These are phyloP conservation scores for Enteromius thamalakanensis DNA, from an alignment of 2,797 vertebrate genomes.

Conservation along the genomic window DNA sequence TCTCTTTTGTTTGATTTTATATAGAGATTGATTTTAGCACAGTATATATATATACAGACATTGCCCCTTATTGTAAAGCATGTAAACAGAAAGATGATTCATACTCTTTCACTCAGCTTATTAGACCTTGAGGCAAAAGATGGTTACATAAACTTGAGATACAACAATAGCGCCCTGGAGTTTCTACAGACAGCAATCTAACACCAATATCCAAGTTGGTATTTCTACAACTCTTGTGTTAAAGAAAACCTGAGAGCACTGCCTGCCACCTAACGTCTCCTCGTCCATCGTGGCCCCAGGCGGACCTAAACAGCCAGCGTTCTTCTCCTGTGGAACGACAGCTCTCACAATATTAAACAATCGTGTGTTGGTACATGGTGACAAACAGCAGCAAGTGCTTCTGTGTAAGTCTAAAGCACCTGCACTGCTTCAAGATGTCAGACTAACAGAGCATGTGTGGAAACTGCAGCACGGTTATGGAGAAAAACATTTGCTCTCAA, in stretches of 20 bases:
- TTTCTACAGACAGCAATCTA: conserved; percentile 34
- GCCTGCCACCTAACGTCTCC: conserved; percentile 13
- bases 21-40: not conserved
- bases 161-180: not conserved
- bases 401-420: conserved; percentile 54
- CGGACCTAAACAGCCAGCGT: not conserved
- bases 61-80: not conserved
- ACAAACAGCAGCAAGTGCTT: conserved; percentile 14
- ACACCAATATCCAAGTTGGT: conserved; percentile 41
- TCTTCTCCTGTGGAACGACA: not conserved
- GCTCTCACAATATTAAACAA: conserved; percentile 13
- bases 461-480: conserved; percentile 55
- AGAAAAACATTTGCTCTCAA: conserved; percentile 73
- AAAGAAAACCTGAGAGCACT: conserved; percentile 29
- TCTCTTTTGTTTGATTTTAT: not conserved
- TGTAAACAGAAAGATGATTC: conserved; percentile 13
- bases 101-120: conserved; percentile 8
- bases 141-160: conserved; percentile 16
- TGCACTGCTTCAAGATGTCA: conserved; percentile 56
- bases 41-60: not conserved
- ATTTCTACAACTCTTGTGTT: conserved; percentile 32
- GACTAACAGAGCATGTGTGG: conserved; percentile 47
- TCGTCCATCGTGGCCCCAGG: not conserved
- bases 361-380: not conserved
- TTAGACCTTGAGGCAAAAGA: conserved; percentile 13